Conservation (phyloP, 2,888 invertebrate genomes). For the Rutpela maculata region DNA sequence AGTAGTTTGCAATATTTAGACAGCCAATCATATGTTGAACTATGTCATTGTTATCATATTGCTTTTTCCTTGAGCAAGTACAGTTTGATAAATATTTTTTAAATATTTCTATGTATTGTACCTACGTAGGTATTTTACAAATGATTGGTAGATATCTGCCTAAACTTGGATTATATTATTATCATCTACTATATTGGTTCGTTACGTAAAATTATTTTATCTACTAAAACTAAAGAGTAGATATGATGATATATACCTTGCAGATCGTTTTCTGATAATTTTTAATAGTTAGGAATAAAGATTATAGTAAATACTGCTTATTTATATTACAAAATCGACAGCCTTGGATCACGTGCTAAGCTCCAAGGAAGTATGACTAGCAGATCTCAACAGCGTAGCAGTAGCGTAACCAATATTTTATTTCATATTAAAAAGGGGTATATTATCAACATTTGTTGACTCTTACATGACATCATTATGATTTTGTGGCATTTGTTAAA, state of each 20-base stretch:
- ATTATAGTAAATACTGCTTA: not conserved
- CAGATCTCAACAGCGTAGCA: not conserved
- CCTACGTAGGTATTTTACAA: not conserved
- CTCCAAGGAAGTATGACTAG: constrained; percentile 15
- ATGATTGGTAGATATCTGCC: no score
- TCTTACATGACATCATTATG: no score
- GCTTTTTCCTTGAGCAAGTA: not conserved
- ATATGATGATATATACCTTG: no score
- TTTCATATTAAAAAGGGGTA: no score
- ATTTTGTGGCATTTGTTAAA: no score
- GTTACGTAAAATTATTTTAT: no score
- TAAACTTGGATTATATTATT: no score
- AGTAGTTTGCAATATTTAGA: constrained; percentile 4
- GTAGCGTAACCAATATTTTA: not conserved
- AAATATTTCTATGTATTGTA: not conserved
- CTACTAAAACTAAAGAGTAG: no score
- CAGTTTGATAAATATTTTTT: not conserved
- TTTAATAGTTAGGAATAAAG: not conserved
- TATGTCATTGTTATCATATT: not conserved
- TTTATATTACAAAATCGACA: constrained; percentile 8
- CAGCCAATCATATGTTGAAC: constrained; percentile 7
- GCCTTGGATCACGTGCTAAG: constrained; percentile 28
- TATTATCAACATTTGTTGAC: no score
- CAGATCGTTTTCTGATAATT: not conserved
- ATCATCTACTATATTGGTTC: no score